These are phyloP conservation scores for Streblospio benedicti DNA, from an alignment of 1,140 invertebrate genomes.

Conservation along the genomic window DNA sequence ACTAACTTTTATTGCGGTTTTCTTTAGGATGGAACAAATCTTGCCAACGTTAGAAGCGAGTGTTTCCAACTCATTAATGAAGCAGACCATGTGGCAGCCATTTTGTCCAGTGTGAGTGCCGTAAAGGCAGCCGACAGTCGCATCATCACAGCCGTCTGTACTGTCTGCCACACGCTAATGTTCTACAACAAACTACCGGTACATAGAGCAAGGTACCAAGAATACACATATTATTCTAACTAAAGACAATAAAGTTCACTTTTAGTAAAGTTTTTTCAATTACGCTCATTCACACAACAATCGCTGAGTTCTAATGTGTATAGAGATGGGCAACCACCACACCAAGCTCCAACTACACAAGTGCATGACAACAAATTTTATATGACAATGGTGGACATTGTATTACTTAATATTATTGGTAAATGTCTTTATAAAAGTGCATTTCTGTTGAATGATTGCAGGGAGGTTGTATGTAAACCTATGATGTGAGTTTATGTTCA, in stretches of 20 bases:
- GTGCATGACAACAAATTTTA: no score
- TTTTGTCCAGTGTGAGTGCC: constrained; percentile 50
- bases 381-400: no score
- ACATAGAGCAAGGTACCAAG: constrained; percentile 66
- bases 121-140: constrained; percentile 13
- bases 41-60: constrained; percentile 32
- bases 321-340: no score
- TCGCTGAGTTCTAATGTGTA: no score
- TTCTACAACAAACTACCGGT: constrained; percentile 64
- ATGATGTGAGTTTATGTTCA: no score
- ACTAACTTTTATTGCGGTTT: not conserved
- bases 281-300: no score
- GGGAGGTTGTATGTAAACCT: no score
- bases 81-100: constrained; percentile 55
- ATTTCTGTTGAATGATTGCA: no score
- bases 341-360: no score
- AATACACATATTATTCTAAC: constrained; percentile 11
- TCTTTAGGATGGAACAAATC: not conserved
- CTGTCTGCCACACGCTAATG: constrained; percentile 68
- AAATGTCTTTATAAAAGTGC: no score
- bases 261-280: no score
- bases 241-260: constrained; percentile 12
- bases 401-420: no score
- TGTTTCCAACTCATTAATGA: constrained; percentile 59
- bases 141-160: constrained; percentile 55